A percentile compares a stretch with the other conserved stretches of the same genome.
Evolutionary conservation across 2,797 vertebrate genomes (phyloP).

Genomic region (Natrix natrix): DNA sequence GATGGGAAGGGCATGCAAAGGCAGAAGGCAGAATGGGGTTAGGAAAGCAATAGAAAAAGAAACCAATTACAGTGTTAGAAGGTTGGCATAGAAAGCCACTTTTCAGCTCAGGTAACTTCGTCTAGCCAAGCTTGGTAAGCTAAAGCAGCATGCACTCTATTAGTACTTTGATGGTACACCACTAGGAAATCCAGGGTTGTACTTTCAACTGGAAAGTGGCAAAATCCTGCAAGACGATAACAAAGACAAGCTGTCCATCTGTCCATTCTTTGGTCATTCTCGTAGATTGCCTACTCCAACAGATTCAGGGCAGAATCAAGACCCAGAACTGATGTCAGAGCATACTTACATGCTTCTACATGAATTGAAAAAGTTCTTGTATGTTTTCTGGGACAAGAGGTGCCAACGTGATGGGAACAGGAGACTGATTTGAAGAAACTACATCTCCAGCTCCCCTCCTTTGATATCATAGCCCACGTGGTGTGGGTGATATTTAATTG

Average conservation of each 20-base stretch:
- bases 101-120: background rate
- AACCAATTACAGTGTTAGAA: background rate
- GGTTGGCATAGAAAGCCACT: background rate
- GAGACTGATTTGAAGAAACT: background rate
- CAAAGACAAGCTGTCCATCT: background rate
- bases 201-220: background rate
- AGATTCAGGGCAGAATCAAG: background rate
- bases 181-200: background rate
- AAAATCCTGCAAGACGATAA: background rate
- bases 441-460: background rate
- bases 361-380: background rate
- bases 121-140: background rate
- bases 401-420: background rate
- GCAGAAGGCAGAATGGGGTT: background rate
- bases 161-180: background rate
- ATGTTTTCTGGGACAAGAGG: background rate
- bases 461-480: background rate
- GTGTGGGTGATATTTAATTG: background rate
- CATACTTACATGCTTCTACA: background rate
- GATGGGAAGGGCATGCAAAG: background rate
- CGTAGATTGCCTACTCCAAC: background rate
- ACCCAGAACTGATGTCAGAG: background rate
- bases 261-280: background rate
- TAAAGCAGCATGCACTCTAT: background rate
- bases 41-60: background rate